phyloP scores from a whole-genome alignment of 2,113 vertebrate species.

The Triplophysa dalaica region DNA sequence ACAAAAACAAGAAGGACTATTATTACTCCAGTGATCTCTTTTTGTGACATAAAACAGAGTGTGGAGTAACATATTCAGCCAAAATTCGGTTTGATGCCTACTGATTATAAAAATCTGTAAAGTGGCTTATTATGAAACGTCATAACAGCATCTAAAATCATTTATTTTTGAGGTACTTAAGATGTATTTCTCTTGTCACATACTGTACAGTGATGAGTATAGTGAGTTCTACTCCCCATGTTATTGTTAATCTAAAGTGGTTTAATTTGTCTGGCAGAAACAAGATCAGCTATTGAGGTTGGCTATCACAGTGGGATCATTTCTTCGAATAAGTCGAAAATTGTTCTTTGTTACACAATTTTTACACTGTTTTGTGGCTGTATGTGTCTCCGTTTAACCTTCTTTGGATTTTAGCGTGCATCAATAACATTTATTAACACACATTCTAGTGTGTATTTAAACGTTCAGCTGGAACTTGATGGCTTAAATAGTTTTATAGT shows the following conservation, averaged over 20 bases:
- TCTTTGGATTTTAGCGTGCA: neutral
- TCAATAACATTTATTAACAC: neutral
- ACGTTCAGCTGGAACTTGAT: neutral
- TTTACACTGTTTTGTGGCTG: neutral
- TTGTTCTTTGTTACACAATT: neutral
- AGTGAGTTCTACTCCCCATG: neutral
- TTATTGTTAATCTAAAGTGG: neutral
- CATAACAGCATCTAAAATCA: no score
- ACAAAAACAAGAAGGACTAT: conserved; percentile 17
- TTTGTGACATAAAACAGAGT: neutral
- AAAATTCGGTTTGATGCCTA: conserved; percentile 15
- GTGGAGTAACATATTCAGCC: neutral
- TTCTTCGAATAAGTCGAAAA: neutral
- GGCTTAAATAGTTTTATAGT: no score
- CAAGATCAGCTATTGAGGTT: neutral
- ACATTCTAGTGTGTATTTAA: neutral
- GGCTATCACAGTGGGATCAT: neutral
- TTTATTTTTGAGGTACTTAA: no score
- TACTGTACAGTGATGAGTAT: neutral
- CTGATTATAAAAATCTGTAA: neutral
- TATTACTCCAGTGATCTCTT: neutral
- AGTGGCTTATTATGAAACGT: no score
- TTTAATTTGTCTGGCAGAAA: neutral
- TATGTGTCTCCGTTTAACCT: neutral
- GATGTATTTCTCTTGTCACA: neutral